Conservation (phyloP, 2,888 invertebrate species). For the Microchrysa polita region DNA sequence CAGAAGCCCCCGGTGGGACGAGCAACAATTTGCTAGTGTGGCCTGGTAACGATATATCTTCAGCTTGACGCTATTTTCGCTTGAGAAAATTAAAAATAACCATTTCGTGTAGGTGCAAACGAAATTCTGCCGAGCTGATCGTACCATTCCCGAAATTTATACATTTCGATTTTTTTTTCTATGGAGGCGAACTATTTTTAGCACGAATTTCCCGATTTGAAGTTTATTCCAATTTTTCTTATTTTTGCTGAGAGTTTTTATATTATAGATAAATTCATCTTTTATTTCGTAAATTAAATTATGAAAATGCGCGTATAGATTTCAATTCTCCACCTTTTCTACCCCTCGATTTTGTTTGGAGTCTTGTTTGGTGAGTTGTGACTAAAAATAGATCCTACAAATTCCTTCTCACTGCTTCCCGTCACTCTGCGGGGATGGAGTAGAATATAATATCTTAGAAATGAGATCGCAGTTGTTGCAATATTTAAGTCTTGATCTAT, state of each 20-base stretch:
- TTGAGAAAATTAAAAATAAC: constrained; percentile 49
- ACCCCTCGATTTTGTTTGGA: background rate
- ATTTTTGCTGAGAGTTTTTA: constrained; percentile 1
- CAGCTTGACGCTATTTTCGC: too few species aligned
- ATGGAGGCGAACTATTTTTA: constrained; percentile 23
- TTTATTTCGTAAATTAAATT: background rate
- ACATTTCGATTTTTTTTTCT: background rate
- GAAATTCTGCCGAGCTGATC: constrained; percentile 37
- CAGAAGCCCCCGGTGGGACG: too few species aligned
- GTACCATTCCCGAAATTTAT: background rate
- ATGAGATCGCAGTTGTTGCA: constrained; percentile 29
- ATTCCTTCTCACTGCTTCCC: background rate
- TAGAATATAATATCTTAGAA: constrained; percentile 3
- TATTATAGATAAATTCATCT: background rate
- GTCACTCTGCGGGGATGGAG: too few species aligned
- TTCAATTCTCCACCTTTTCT: too few species aligned
- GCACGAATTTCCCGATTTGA: constrained; percentile 5
- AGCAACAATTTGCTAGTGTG: too few species aligned
- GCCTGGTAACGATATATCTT: too few species aligned
- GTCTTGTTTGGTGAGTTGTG: background rate
- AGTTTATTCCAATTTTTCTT: background rate
- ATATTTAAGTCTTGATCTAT: constrained; percentile 6
- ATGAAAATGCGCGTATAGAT: too few species aligned
- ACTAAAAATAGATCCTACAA: constrained; percentile 6
- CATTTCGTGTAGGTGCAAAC: constrained; percentile 52